Base-by-base conservation (phyloP, 2,113 vertebrate genomes). In the Canis aureus region DNA sequence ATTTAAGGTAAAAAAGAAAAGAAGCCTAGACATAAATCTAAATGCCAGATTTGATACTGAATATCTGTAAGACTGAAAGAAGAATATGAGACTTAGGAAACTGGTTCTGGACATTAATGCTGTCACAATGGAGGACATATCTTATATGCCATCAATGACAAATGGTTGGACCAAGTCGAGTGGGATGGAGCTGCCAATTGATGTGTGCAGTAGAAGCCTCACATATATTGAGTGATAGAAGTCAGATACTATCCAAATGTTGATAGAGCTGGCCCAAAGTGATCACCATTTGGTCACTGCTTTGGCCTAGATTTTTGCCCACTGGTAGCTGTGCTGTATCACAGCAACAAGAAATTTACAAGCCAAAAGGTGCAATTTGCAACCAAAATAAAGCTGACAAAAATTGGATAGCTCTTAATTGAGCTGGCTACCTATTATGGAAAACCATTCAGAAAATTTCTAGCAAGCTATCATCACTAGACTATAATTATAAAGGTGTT, bases 351-450 rank as follows among this genome's bases (percentile, higher is more conserved):
- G 59, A 29, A 51, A 93, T 73, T 88, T 87, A 80, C 7, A 93
- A 91, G 29, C 7, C 27, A 96, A 90, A 71, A 88, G 11, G 66
- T 91, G 8, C 25, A 93, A 96, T 85, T 19, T 78, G 49, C n/a
- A 51, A 91, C 6, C 22, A 76, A 89, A 82, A 69, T 73, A 82
- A 94, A 89, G 29, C 55, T 92, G 60, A 85, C 8, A 86, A 91
- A 85, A 84, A 92, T 3, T 80, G 19, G 32, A 69, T 25, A 78
- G 8, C 11, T 92, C 32, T 29, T 94, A 43, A 57, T 3, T 84
- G 49, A 93, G 4, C 64, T 87, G 87, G 16, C 43, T 29, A 35
- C 5, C 2, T 57, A 38, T 51, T 74, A 5, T 20, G 8, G 89
- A 69, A 92, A 91, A 53, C 4, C 66, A 80, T 12, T 91, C 43